Conservation (phyloP, 2,797 vertebrate genomes). For the Kryptolebias ocellatus region DNA sequence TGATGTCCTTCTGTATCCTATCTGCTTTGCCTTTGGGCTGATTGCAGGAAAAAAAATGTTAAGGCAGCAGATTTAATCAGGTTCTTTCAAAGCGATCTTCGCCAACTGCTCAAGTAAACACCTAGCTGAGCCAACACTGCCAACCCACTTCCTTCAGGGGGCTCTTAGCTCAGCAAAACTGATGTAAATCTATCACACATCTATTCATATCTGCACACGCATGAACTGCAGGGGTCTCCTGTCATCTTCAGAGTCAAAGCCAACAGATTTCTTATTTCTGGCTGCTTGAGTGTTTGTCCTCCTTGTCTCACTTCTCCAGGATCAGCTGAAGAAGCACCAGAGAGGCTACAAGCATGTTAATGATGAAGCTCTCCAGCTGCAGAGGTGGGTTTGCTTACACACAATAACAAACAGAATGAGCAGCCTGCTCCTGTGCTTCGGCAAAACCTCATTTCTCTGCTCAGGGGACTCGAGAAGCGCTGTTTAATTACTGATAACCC, state of each 20-base stretch:
- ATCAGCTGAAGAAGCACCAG: slow-evolving; percentile 88
- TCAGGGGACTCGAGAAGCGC: slow-evolving; percentile 30
- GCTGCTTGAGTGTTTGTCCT: slow-evolving; percentile 34
- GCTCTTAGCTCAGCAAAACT: slow-evolving; percentile 52
- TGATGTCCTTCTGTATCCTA: slow-evolving; percentile 35
- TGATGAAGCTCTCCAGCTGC: slow-evolving; percentile 84
- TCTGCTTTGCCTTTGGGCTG: slow-evolving; percentile 36
- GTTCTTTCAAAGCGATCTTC: slow-evolving; percentile 40
- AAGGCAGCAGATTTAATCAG: slow-evolving; percentile 37
- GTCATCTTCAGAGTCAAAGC: slow-evolving; percentile 2
- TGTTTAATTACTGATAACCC: slow-evolving; percentile 65
- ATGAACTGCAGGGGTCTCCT: slow-evolving; percentile 2
- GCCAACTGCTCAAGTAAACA: slow-evolving; percentile 55
- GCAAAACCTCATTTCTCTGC: slow-evolving; percentile 30
- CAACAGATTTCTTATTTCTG: slow-evolving; percentile 16
- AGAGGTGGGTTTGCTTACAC: slow-evolving; percentile 81
- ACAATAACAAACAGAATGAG: slow-evolving; percentile 22
- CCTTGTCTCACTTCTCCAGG: slow-evolving; percentile 73
- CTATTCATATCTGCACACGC: slow-evolving; percentile 17
- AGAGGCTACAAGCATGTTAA: slow-evolving; percentile 82
- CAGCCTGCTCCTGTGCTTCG: not conserved
- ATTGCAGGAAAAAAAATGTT: slow-evolving; percentile 51
- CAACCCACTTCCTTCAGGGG: slow-evolving; percentile 46
- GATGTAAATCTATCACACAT: slow-evolving; percentile 38
- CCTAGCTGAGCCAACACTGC: slow-evolving; percentile 50